phyloP scores from a whole-genome alignment of 1,140 invertebrate genomes.

The Camponotus floridanus region DNA sequence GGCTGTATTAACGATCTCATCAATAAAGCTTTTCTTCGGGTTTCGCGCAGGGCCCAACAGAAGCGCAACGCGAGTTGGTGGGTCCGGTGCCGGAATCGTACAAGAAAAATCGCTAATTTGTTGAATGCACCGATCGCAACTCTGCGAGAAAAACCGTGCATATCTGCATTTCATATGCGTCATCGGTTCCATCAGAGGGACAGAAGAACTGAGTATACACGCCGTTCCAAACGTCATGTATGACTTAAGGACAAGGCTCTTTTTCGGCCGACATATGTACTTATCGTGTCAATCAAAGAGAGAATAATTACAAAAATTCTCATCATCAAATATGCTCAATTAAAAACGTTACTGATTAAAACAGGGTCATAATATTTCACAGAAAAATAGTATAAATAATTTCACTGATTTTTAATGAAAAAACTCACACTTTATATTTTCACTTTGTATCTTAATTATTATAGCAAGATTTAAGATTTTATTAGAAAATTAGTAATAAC shows the following conservation, averaged over 20 bases:
- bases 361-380: no score
- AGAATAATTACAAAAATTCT: neutral
- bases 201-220: neutral
- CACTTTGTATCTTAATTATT: no score
- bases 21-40: conserved; percentile 77
- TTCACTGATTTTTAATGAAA: no score
- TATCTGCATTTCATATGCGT: conserved; percentile 66
- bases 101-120: conserved; percentile 81
- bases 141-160: conserved; percentile 66
- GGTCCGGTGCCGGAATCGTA: neutral
- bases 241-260: conserved; percentile 24
- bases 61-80: conserved; percentile 11
- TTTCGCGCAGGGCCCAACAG: neutral
- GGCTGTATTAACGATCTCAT: conserved; percentile 83
- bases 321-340: neutral
- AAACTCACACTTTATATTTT: no score
- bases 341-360: no score
- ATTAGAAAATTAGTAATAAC: no score
- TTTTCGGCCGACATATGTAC: conserved; percentile 42
- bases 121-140: conserved; percentile 75
- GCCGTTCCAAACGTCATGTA: conserved; percentile 33
- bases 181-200: no score
- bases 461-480: no score
- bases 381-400: no score
- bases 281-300: neutral